Evolutionary conservation across 2,113 vertebrate genomes (phyloP).

Genomic region (Erinaceus europaeus): DNA sequence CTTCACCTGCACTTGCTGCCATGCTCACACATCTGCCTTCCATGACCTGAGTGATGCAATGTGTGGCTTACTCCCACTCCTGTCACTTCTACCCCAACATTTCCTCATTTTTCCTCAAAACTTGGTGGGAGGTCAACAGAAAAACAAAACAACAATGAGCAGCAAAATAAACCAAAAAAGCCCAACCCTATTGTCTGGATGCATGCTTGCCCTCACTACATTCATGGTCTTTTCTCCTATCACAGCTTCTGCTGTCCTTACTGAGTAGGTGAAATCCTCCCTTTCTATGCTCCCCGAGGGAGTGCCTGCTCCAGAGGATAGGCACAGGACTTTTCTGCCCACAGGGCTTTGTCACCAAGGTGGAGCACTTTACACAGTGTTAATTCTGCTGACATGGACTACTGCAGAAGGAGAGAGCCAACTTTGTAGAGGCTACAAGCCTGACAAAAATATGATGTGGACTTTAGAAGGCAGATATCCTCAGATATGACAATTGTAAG

Average conservation of each 20-base stretch:
- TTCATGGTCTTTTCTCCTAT: neutral
- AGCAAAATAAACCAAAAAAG: too few species aligned
- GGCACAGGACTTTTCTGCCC: neutral
- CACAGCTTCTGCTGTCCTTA: neutral
- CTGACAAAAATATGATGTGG: neutral
- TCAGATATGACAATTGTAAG: neutral
- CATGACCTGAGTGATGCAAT: neutral
- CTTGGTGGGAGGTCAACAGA: too few species aligned
- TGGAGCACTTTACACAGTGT: neutral
- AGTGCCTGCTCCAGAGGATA: neutral
- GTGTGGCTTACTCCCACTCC: neutral
- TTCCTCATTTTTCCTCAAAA: neutral
- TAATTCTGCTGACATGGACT: neutral
- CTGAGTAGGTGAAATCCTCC: neutral
- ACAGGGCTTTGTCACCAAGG: neutral
- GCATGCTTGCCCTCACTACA: neutral
- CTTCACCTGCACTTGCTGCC: neutral
- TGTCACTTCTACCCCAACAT: neutral
- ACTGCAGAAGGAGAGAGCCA: neutral
- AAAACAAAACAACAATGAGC: too few species aligned
- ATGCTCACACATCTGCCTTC: neutral
- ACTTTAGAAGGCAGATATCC: neutral
- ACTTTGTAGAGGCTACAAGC: neutral
- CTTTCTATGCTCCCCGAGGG: neutral
- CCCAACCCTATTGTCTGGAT: neutral